Evolutionary conservation across 2,888 invertebrate genomes (phyloP).

Genomic region (Pollenia amentaria): DNA sequence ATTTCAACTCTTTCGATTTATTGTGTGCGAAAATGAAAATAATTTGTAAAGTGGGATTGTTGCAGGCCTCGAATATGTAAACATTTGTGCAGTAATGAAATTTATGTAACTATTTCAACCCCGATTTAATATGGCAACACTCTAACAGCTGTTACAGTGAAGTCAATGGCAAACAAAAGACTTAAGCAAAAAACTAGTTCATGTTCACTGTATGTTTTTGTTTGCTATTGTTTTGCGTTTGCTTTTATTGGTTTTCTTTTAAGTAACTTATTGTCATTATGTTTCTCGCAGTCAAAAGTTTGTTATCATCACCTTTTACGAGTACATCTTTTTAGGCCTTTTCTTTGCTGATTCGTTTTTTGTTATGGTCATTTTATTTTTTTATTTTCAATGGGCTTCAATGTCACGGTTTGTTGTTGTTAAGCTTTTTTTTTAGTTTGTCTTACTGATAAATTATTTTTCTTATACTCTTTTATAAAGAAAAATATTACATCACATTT

Average conservation of each 20-base stretch:
- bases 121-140: neutral
- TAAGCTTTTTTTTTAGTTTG: conserved; percentile 37
- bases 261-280: neutral
- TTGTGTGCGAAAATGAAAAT: no score
- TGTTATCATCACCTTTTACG: conserved; percentile 29
- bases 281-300: conserved; percentile 17
- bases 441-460: conserved; percentile 41
- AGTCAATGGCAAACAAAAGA: conserved; percentile 14
- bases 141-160: neutral
- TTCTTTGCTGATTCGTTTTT: conserved; percentile 11
- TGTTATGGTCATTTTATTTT: conserved; percentile 32
- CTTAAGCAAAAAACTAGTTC: conserved; percentile 46
- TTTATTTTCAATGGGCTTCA: conserved; percentile 54
- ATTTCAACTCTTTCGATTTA: no score
- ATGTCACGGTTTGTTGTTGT: conserved; percentile 58
- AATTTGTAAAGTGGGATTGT: no score
- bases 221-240: conserved; percentile 5
- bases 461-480: conserved; percentile 22
- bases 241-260: conserved; percentile 8
- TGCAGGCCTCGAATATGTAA: no score
- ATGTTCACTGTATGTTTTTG: conserved; percentile 36
- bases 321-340: neutral
- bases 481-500: conserved; percentile 53
- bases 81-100: neutral
- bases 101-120: no score